These are phyloP conservation scores for Rhingia campestris DNA, from an alignment of 2,888 invertebrate genomes.

Conservation along the genomic window DNA sequence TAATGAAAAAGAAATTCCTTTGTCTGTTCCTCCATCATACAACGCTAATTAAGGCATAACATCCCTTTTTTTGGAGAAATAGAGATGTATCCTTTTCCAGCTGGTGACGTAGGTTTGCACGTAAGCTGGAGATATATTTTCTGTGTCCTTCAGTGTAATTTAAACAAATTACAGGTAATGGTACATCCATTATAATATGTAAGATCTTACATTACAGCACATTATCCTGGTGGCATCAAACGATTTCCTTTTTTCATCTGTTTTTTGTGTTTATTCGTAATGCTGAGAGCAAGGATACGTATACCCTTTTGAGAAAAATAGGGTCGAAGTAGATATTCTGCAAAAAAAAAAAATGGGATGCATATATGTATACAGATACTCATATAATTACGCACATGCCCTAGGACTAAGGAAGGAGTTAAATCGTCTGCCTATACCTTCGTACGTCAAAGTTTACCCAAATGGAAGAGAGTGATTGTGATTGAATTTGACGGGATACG, in stretches of 20 bases:
- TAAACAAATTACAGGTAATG: conserved; percentile 74
- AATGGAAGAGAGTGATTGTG: conserved; percentile 71
- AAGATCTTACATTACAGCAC: conserved; percentile 70
- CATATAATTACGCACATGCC: conserved; percentile 46
- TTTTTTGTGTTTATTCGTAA: conserved; percentile 32
- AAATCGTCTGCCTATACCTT: conserved; percentile 59
- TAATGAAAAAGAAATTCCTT: conserved; percentile 24
- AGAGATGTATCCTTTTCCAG: conserved; percentile 38
- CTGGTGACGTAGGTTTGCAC: conserved; percentile 6
- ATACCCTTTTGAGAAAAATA: conserved; percentile 42
- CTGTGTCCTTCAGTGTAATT: conserved; percentile 36
- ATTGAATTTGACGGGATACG: conserved; percentile 70
- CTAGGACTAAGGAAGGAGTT: conserved; percentile 44
- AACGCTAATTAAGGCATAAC: conserved; percentile 56
- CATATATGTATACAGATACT: conserved; percentile 10
- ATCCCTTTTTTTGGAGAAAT: conserved; percentile 4
- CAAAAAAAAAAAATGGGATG: conserved; percentile 9
- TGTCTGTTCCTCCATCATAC: conserved; percentile 37
- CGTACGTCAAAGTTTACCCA: conserved; percentile 63
- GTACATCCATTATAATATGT: conserved; percentile 68
- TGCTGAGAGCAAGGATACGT: conserved; percentile 56
- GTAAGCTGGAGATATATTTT: neutral
- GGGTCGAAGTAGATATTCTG: conserved; percentile 33
- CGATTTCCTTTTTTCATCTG: conserved; percentile 33
- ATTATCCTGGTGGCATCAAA: conserved; percentile 74